Evolutionary conservation across 2,113 vertebrate species (phyloP), one percentile per base, ranked within the genome.

Genomic region (Lamprotornis superbus): DNA sequence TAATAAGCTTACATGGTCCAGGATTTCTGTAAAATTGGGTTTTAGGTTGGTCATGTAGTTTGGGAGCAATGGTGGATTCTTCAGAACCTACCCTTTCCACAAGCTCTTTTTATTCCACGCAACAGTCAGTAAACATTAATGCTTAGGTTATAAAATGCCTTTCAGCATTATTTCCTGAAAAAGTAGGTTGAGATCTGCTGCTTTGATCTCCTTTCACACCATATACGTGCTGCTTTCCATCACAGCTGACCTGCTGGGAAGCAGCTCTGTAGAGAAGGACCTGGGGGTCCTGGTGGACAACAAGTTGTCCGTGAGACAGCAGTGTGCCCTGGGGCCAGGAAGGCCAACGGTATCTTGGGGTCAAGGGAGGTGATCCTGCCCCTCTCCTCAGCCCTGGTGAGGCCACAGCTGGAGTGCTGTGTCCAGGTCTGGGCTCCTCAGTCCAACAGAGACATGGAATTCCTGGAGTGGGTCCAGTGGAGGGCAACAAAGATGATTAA

Each of bases 121-220:
- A 83, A 28, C 33, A 74, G 9, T 37, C n/a, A 65, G 31, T 81
- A 86, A 53, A n/a, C 5, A 8, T 57, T 61, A 69, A 50, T 77
- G 55, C 31, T 81, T 12, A 40, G 37, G 59, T 85, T 73, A 64
- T 69, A 83, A 89, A 86, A 70, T 69, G 20, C 15, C 39, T 77
- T 81, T 92, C 23, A 27, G 46, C 24, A 69, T 69, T 89, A 28
- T 53, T 77, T 80, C 25, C 17, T 86, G 77, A 67, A 90, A 59
- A 94, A 49, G 12, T 28, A 57, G 25, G 3, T 81, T 77, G 63
- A 89, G 28, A 57, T 94, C 35, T 90, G 23, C 28, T 76, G 42
- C 17, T 89, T 40, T 73, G 40, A 27, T 64, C 40, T 77, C 27
- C 24, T 88, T 82, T 74, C 15, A 39, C 30, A 56, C 7, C 1